Conservation (phyloP, 2,113 vertebrate species). For the Siniperca chuatsi region DNA sequence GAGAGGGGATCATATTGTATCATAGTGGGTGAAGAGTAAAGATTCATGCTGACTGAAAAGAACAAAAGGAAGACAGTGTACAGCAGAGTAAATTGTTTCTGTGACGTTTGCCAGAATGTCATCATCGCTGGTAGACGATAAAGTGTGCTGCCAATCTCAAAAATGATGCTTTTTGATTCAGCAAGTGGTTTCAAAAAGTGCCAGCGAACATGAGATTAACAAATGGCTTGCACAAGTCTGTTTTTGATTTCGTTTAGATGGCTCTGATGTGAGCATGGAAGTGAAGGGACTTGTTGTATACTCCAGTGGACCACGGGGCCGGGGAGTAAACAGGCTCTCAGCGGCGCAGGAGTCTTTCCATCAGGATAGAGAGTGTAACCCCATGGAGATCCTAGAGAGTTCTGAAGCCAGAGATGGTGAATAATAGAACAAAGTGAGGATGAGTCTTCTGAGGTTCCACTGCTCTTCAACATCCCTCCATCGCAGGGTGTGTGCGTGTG, state of each 20-base stretch:
- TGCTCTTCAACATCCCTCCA: slow-evolving; percentile 79
- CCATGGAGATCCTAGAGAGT: slow-evolving; percentile 79
- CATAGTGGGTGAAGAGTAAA: slow-evolving; percentile 50
- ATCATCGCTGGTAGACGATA: neutral
- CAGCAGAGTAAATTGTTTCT: slow-evolving; percentile 17
- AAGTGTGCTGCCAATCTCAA: slow-evolving; percentile 32
- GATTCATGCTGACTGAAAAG: slow-evolving; percentile 42
- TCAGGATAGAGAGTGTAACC: slow-evolving; percentile 77
- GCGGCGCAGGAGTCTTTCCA: slow-evolving; percentile 71
- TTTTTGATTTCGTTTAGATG: slow-evolving; percentile 79
- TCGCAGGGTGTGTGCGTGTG: slow-evolving; percentile 49
- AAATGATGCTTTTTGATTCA: slow-evolving; percentile 49
- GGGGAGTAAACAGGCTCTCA: slow-evolving; percentile 75
- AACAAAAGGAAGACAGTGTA: slow-evolving; percentile 51
- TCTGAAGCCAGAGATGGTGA: slow-evolving; percentile 86
- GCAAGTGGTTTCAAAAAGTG: slow-evolving; percentile 46
- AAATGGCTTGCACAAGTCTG: slow-evolving; percentile 66
- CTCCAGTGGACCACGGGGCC: slow-evolving; percentile 55
- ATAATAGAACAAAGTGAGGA: slow-evolving; percentile 90
- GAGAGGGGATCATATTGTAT: slow-evolving; percentile 66
- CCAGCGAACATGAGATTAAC: slow-evolving; percentile 68
- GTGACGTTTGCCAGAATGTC: slow-evolving; percentile 51
- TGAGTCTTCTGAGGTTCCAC: slow-evolving; percentile 83
- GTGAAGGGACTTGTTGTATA: slow-evolving; percentile 69
- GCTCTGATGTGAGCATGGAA: slow-evolving; percentile 70